These are phyloP conservation scores for Podabrus alpinus DNA, from an alignment of 2,888 invertebrate species.

Conservation along the genomic window DNA sequence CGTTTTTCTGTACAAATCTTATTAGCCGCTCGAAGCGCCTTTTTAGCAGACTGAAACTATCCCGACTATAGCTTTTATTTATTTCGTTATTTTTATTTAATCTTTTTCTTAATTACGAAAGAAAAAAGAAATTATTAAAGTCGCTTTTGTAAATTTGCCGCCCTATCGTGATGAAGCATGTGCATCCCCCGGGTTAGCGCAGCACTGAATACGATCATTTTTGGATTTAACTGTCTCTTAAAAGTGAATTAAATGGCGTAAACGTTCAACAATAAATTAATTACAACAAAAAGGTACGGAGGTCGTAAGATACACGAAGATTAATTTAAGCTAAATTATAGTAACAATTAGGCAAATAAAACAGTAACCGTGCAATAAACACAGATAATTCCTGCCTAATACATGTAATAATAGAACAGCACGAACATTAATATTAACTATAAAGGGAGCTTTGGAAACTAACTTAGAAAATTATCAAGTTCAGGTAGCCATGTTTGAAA, in stretches of 20 bases:
- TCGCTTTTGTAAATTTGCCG: neutral
- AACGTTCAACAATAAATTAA: neutral
- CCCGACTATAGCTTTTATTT: no score
- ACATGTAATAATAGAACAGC: neutral
- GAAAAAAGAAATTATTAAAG: no score
- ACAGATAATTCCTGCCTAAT: neutral
- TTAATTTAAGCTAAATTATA: neutral
- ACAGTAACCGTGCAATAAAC: neutral
- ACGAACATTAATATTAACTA: neutral
- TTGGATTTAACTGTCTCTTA: neutral
- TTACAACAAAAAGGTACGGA: neutral
- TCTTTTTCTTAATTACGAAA: no score
- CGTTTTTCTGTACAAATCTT: no score
- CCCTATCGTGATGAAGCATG: no score
- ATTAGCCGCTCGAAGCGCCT: no score
- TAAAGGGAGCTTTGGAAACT: neutral
- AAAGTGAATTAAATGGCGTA: neutral
- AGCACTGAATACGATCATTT: neutral
- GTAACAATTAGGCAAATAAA: neutral
- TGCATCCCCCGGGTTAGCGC: neutral
- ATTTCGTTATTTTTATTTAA: no score
- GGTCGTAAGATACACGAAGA: neutral
- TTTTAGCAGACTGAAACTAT: no score
- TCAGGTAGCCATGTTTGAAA: neutral
- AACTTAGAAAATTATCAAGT: neutral